Percentiles rank a stretch among this genome's conserved stretches.
Conservation (phyloP, 1,140 invertebrate genomes). For the Megalopta genalis region DNA sequence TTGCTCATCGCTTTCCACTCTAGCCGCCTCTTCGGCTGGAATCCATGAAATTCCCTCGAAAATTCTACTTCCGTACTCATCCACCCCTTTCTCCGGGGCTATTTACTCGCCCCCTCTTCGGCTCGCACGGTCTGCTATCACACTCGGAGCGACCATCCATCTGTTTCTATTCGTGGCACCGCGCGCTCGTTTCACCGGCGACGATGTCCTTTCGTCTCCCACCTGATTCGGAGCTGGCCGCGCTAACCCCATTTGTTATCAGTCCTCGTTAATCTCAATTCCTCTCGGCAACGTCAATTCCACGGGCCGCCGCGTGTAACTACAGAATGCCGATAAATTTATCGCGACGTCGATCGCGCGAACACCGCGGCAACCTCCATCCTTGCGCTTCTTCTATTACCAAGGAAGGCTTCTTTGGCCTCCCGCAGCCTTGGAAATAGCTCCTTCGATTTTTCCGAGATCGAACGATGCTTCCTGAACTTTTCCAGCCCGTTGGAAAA, state of each 20-base stretch:
- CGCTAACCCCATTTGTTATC: slow-evolving; percentile 54
- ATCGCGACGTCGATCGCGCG: slow-evolving; percentile 38
- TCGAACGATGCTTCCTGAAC: too few species aligned
- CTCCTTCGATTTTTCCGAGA: too few species aligned
- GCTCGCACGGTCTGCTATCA: too few species aligned
- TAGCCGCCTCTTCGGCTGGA: neutral
- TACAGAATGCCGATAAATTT: slow-evolving; percentile 53
- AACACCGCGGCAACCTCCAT: neutral
- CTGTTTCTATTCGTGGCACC: neutral
- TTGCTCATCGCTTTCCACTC: neutral
- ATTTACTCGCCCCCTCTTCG: too few species aligned
- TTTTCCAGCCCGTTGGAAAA: too few species aligned
- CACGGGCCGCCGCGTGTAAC: slow-evolving; percentile 30
- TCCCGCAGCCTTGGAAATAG: too few species aligned
- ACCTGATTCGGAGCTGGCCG: slow-evolving; percentile 9
- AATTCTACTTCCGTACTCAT: neutral
- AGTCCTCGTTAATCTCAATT: slow-evolving; percentile 57
- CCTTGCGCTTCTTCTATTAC: neutral
- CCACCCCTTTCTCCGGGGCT: neutral
- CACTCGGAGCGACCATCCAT: neutral
- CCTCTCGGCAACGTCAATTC: slow-evolving; percentile 47
- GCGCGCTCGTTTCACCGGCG: neutral
- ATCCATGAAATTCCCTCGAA: neutral
- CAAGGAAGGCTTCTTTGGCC: too few species aligned
- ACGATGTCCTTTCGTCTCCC: slow-evolving; percentile 7